phyloP scores from a whole-genome alignment of 2,888 invertebrate species.

The Synanthedon vespiformis region DNA sequence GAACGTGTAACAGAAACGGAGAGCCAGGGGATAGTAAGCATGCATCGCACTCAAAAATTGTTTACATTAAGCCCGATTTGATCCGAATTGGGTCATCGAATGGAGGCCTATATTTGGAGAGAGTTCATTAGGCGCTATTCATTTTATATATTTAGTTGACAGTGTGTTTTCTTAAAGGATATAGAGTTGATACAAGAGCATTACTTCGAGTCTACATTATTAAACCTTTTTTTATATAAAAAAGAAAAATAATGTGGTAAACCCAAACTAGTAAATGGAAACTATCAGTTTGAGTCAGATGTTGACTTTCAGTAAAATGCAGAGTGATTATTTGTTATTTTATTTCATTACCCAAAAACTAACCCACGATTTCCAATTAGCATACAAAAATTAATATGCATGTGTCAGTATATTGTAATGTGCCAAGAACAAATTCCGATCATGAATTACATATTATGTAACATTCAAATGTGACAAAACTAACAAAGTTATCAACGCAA shows the following conservation, averaged over 20 bases:
- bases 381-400: too few relatives aligned
- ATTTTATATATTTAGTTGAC: conserved; percentile 4
- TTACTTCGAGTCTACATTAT: too few relatives aligned
- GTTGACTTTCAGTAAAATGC: too few relatives aligned
- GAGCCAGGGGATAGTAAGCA: not conserved
- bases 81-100: not conserved
- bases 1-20: not conserved
- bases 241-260: too few relatives aligned
- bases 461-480: not conserved
- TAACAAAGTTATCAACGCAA: not conserved
- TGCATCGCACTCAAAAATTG: not conserved
- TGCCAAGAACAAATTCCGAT: not conserved
- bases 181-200: not conserved
- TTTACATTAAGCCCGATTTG: not conserved
- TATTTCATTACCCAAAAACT: too few relatives aligned
- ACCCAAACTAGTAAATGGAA: too few relatives aligned
- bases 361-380: too few relatives aligned
- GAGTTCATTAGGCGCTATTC: conserved; percentile 17
- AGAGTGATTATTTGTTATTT: too few relatives aligned
- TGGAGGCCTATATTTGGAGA: conserved; percentile 9
- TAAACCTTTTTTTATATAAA: too few relatives aligned
- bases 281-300: too few relatives aligned
- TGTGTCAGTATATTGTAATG: not conserved
- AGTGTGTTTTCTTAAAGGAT: not conserved
- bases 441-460: not conserved